phyloP scores from a whole-genome alignment of 2,113 vertebrate genomes.

The Lonchura striata region DNA sequence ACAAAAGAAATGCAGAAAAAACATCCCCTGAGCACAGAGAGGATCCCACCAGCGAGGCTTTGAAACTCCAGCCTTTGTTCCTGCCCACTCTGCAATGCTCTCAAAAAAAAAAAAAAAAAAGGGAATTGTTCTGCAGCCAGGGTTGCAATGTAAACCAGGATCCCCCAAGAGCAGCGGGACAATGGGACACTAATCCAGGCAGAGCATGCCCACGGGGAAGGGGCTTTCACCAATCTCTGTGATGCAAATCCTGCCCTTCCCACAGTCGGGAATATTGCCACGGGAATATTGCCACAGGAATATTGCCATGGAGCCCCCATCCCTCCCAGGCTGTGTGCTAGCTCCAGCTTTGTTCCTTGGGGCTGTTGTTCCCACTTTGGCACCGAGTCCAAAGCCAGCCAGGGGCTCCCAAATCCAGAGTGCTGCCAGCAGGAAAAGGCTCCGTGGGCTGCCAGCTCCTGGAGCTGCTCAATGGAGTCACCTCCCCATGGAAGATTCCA shows the following conservation, averaged over 20 bases:
- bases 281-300: conserved; percentile 18
- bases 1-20: neutral
- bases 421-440: neutral
- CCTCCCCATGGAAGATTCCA: neutral
- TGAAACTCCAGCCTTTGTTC: neutral
- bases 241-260: conserved; percentile 11
- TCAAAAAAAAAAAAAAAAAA: neutral
- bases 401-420: neutral
- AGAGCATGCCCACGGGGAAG: neutral
- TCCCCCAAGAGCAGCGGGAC: conserved; percentile 10
- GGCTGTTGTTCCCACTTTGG: neutral
- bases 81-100: neutral
- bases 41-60: neutral
- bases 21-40: neutral
- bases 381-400: neutral
- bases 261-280: conserved; percentile 11
- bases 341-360: neutral
- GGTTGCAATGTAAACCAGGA: conserved; percentile 28
- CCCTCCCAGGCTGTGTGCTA: conserved; percentile 10
- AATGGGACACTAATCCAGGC: conserved; percentile 4
- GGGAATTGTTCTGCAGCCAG: neutral
- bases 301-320: neutral
- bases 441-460: conserved; percentile 17
- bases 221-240: neutral
- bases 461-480: neutral